Conservation (phyloP, 2,113 vertebrate genomes). For the Pachyramphus minor region DNA sequence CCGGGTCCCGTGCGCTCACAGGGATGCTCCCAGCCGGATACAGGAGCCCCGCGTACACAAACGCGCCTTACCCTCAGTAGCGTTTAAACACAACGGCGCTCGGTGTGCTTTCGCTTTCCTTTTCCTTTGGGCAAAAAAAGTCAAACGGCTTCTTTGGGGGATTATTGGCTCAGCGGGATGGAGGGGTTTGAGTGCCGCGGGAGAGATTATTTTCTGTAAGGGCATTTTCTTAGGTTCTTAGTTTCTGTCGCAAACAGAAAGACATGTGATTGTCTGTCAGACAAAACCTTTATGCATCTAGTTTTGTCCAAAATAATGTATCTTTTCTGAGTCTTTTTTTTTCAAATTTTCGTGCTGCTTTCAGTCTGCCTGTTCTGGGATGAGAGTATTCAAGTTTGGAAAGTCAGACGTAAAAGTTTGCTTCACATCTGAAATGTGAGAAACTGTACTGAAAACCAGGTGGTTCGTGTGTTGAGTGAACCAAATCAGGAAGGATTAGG, state of each 20-base stretch:
- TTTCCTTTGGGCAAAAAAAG: background rate
- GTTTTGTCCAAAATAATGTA: background rate
- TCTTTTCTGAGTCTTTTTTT: background rate
- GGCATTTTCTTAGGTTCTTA: background rate
- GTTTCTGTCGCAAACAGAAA: background rate
- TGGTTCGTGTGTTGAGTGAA: background rate
- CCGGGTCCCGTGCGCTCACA: background rate
- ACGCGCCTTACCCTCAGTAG: fast-evolving
- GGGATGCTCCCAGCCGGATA: background rate
- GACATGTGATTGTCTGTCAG: background rate
- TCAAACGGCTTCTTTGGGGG: background rate
- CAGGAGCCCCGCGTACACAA: background rate
- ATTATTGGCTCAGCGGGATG: background rate
- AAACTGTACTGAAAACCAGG: background rate
- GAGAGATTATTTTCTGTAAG: background rate
- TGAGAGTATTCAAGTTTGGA: background rate
- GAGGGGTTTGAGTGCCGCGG: background rate
- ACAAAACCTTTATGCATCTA: background rate
- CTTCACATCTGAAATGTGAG: background rate
- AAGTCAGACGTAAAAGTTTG: background rate
- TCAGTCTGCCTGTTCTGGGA: background rate
- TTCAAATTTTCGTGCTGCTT: background rate
- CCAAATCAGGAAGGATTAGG: background rate
- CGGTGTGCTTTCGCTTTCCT: background rate
- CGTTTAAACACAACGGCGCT: background rate